Evolutionary conservation across 2,888 invertebrate genomes (phyloP).

Genomic region (Agrochola litura): DNA sequence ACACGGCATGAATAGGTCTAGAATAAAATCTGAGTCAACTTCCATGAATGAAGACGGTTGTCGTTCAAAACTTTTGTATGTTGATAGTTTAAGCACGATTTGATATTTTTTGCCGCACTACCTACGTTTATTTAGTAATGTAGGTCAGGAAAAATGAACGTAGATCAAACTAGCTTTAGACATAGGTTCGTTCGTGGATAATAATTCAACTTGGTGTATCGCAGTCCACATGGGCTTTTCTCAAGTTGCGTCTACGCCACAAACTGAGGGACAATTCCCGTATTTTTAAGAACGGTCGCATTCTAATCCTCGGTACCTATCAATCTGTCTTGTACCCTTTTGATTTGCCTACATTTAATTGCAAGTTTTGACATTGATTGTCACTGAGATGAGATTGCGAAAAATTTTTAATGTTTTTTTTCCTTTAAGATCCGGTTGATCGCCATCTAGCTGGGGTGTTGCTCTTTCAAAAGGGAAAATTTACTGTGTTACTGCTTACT

Average conservation of each 20-base stretch:
- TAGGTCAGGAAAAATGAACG: conserved; percentile 1
- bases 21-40: conserved; percentile 19
- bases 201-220: background rate
- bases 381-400: too few relatives aligned
- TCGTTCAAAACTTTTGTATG: conserved; percentile 11
- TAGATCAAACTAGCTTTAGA: too few relatives aligned
- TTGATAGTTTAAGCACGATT: conserved; percentile 27
- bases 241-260: background rate
- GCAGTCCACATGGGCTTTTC: background rate
- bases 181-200: background rate
- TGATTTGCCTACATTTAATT: background rate
- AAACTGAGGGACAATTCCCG: background rate
- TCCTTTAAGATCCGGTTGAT: background rate
- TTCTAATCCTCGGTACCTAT: background rate
- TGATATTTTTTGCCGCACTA: background rate
- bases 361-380: too few relatives aligned
- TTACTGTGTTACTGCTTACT: too few relatives aligned
- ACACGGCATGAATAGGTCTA: background rate
- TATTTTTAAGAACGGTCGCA: background rate
- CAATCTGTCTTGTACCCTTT: background rate
- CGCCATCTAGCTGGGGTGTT: background rate
- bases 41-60: conserved; percentile 27
- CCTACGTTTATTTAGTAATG: background rate
- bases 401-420: background rate
- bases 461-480: background rate